phyloP scores from a whole-genome alignment of 2,797 vertebrate species.

The Petrocephalus sullivani region DNA sequence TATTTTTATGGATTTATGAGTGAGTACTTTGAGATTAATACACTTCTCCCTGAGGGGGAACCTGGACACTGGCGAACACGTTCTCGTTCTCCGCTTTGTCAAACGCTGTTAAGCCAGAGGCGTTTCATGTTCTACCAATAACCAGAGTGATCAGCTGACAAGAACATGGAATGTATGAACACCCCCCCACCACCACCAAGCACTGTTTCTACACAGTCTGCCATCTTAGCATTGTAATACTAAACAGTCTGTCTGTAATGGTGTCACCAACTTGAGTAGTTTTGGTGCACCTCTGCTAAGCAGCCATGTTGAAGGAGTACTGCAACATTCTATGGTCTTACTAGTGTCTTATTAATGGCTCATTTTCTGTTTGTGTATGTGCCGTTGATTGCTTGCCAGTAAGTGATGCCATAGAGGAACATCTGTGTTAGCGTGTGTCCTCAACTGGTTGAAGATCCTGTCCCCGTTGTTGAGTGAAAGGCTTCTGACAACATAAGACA shows the following conservation, averaged over 20 bases:
- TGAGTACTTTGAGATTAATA: background rate
- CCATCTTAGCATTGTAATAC: background rate
- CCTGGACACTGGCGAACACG: background rate
- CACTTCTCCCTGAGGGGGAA: background rate
- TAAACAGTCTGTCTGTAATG: background rate
- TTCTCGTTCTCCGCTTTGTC: background rate
- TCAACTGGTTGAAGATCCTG: background rate
- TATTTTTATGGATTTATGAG: conserved; percentile 8
- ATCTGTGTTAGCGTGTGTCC: background rate
- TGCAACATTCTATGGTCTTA: background rate
- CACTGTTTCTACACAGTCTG: background rate
- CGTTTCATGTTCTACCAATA: background rate
- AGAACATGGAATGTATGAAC: background rate
- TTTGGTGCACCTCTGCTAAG: background rate
- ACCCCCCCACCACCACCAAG: background rate
- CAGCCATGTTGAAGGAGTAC: background rate
- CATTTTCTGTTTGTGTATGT: background rate
- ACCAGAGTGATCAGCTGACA: background rate
- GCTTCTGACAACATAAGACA: background rate
- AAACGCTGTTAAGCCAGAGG: background rate
- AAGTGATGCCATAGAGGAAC: background rate
- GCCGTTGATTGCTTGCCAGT: background rate
- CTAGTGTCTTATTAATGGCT: background rate
- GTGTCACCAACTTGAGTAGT: background rate
- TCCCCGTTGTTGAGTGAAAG: background rate